phyloP scores from a whole-genome alignment of 1,140 invertebrate species.

The Drosophila rhopaloa region DNA sequence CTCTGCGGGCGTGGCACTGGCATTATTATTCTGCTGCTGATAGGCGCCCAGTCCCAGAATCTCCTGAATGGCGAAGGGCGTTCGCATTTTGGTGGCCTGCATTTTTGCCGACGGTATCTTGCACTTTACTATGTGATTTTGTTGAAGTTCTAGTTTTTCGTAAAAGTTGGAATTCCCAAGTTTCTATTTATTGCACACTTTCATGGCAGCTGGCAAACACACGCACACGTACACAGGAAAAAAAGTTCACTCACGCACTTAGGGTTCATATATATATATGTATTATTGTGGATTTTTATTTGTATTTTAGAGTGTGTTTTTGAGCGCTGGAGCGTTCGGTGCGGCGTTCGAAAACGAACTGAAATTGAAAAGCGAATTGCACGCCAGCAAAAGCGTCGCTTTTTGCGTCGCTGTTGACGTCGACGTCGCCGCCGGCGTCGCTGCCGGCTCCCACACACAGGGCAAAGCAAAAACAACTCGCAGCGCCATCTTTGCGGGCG shows the following conservation, averaged over 20 bases:
- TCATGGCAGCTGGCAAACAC: conserved; percentile 8
- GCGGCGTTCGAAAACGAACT: conserved; percentile 78
- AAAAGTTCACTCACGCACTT: conserved; percentile 11
- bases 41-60: conserved; percentile 90
- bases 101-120: conserved; percentile 72
- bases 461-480: conserved; percentile 9
- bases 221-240: conserved; percentile 14
- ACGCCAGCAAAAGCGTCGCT: conserved; percentile 72
- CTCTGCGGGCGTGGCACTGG: conserved; percentile 67
- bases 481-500: conserved; percentile 73
- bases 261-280: conserved; percentile 11
- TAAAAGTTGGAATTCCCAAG: conserved; percentile 5
- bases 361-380: conserved; percentile 73
- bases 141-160: neutral
- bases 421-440: conserved; percentile 11
- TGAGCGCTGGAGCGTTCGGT: conserved; percentile 38
- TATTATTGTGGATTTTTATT: conserved; percentile 8
- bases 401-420: conserved; percentile 17
- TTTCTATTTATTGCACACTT: conserved; percentile 27
- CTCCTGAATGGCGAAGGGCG: conserved; percentile 96
- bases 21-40: conserved; percentile 54
- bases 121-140: neutral
- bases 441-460: conserved; percentile 31
- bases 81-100: conserved; percentile 86
- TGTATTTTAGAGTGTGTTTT: conserved; percentile 1